Evolutionary conservation across 2,113 vertebrate genomes (phyloP), one percentile per base, ranked within the genome.

Genomic region (Corydoras maculifer): DNA sequence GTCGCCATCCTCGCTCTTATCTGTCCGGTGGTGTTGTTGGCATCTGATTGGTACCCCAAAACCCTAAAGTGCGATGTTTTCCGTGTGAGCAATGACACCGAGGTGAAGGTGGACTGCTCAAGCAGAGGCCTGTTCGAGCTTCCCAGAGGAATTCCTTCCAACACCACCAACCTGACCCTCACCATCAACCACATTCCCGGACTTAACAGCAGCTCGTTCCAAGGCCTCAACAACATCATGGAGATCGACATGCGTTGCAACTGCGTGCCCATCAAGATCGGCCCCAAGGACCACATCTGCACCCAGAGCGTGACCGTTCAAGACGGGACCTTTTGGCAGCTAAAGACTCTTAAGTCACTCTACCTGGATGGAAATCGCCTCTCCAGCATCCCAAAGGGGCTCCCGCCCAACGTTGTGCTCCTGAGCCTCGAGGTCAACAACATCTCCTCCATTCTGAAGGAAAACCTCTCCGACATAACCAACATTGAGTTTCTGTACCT

Each of bases 221-320:
- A 70, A 2, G 79, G 58, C 3, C 88, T 98, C 68, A 74, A 84
- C 13, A 88, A 92, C 29, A 86, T 98, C 3, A 73, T 86, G 1
- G 96, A 97, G 82, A 90, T 98, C 4, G 94, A 98, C 79, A 90
- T 98, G 84, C 90, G 93, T 70, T 98, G 96, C 84, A 98, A 98
- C 84, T 98, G 96, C 58, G 75, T 98, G 59, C 96, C 95, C 15
- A 29, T 84, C 74, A 93, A 72, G 82, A 30, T 94, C 1, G 96
- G 94, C 0, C 91, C 94, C 5, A 97, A 97, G 79, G 80, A 94
- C 51, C 50, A 43, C 0, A 67, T 94, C 15, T 98, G 96, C 55
- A 83, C 1, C 0, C 58, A 2, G 0, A 83, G 29, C 0, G 78
- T 89, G 0, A 68, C 76, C 6, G 87, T 98, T 8, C 70, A 91